phyloP scores from a whole-genome alignment of 2,797 vertebrate genomes.

The Lacerta viridis region DNA sequence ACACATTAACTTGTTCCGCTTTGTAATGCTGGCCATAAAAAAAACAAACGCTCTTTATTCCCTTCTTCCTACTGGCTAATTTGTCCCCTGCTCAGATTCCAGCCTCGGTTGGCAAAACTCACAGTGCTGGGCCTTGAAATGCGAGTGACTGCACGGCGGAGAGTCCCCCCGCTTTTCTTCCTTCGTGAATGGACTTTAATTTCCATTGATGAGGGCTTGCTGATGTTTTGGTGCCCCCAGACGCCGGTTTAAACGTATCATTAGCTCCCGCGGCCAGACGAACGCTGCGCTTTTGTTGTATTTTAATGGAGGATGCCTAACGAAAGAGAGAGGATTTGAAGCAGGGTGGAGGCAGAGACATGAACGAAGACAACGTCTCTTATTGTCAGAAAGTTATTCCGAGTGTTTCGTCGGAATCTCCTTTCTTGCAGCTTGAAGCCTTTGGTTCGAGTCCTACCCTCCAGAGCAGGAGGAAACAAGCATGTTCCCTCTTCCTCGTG shows the following conservation, averaged over 20 bases:
- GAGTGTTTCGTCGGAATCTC: no score
- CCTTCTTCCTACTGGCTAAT: background rate
- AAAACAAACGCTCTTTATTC: background rate
- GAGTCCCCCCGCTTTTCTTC: background rate
- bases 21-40: no score
- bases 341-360: background rate
- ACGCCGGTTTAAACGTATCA: background rate
- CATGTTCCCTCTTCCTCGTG: no score
- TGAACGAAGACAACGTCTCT: background rate
- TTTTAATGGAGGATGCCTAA: background rate
- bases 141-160: no score
- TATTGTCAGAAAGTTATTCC: no score
- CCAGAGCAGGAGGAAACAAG: no score
- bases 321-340: background rate
- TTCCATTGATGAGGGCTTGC: background rate
- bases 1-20: no score
- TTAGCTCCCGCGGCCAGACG: background rate
- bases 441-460: no score
- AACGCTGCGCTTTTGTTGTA: background rate
- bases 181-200: constrained; percentile 9
- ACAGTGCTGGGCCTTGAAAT: no score
- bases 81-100: background rate
- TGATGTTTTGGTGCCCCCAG: background rate
- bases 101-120: background rate
- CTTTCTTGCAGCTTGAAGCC: no score